Evolutionary conservation across 1,140 invertebrate genomes (phyloP).

Genomic region (Camponotus vicinus): DNA sequence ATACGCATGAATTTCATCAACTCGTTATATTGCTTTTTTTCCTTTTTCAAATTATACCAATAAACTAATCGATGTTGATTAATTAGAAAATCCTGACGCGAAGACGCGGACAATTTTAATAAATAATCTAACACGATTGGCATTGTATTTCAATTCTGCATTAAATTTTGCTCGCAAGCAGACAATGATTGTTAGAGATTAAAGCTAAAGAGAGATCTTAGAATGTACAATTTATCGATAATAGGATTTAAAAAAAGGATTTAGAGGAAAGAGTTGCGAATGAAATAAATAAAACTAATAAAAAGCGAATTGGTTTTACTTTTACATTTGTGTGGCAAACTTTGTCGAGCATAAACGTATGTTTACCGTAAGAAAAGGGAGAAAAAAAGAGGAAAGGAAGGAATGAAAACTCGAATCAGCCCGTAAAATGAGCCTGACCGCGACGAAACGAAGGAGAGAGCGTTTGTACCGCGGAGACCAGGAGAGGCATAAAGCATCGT

Average conservation of each 20-base stretch:
- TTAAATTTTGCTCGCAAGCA: background rate
- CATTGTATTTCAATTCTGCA: background rate
- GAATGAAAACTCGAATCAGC: slow-evolving; percentile 33
- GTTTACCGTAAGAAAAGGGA: slow-evolving; percentile 14
- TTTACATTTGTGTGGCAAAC: slow-evolving; percentile 25
- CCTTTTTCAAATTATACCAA: background rate
- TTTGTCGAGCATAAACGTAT: background rate
- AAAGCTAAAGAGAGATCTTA: background rate
- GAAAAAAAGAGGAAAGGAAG: background rate
- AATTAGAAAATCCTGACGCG: background rate
- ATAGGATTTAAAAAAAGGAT: background rate
- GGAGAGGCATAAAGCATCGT: slow-evolving; percentile 72
- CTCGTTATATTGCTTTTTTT: background rate
- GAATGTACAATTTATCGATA: slow-evolving; percentile 20
- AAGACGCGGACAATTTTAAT: too few relatives aligned
- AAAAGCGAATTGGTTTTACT: slow-evolving; percentile 42
- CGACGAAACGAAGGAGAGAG: slow-evolving; percentile 36
- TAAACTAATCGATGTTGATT: slow-evolving; percentile 14
- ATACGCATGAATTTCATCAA: slow-evolving; percentile 40
- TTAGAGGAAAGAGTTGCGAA: slow-evolving; percentile 6
- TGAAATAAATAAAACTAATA: slow-evolving; percentile 38
- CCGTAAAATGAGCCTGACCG: slow-evolving; percentile 51
- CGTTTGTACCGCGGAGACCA: slow-evolving; percentile 41
- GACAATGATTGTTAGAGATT: background rate
- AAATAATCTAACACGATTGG: background rate